Percentiles rank a stretch among this genome's conserved stretches.
phyloP scores from a whole-genome alignment of 2,888 invertebrate species.

The Agriopis marginaria region DNA sequence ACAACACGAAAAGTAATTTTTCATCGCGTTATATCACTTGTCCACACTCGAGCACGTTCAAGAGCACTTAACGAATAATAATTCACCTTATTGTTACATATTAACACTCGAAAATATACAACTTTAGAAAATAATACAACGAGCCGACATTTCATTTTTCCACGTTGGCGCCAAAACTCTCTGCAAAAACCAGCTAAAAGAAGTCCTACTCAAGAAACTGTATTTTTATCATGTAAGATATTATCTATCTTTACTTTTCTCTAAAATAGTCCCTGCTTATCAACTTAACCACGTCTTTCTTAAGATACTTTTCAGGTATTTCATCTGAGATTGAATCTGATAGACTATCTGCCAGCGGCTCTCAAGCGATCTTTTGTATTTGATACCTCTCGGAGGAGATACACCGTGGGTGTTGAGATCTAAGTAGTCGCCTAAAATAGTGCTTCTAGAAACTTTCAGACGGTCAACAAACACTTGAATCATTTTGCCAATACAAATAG shows the following conservation, averaged over 20 bases:
- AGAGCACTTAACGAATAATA: too few relatives aligned
- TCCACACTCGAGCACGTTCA: too few relatives aligned
- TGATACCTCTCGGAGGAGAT: conserved; percentile 3
- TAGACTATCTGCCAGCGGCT: conserved; percentile 23
- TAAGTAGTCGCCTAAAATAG: conserved; percentile 19
- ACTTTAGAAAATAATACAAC: too few relatives aligned
- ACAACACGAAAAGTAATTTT: too few relatives aligned
- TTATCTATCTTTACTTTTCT: not conserved
- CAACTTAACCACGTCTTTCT: not conserved
- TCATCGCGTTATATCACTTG: too few relatives aligned
- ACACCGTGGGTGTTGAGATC: conserved; percentile 16
- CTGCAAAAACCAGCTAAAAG: too few relatives aligned
- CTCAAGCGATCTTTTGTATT: conserved; percentile 23
- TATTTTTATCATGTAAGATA: not conserved
- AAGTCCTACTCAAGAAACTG: too few relatives aligned
- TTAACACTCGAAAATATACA: too few relatives aligned
- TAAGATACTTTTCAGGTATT: conserved; percentile 10
- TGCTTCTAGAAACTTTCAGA: not conserved
- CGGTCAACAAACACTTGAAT: conserved; percentile 1
- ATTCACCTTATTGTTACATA: too few relatives aligned
- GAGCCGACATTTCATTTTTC: too few relatives aligned
- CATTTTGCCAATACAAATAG: not conserved
- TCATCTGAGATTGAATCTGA: conserved; percentile 20
- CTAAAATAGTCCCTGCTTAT: not conserved
- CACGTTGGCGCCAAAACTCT: too few relatives aligned